Base-by-base conservation (phyloP, 1,140 invertebrate genomes). In the Drosophila ohnishii region DNA sequence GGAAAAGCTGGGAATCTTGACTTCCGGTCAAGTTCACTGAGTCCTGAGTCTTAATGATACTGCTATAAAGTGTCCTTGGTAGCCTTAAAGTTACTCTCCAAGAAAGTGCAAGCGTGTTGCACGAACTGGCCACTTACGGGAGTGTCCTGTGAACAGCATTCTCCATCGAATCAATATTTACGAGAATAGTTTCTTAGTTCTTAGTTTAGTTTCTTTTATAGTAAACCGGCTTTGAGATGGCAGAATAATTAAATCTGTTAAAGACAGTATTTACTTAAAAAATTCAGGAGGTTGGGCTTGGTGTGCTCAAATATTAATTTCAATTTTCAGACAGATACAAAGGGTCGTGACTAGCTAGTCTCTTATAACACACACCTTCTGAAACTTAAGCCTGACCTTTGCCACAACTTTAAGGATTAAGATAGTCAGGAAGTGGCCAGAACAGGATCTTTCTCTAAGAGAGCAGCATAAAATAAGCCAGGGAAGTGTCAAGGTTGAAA, bases 11-110 rank as follows among this genome's bases (percentile, higher is more conserved):
- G 42, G 30, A 71, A 72, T 50, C 69, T 59, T 16, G 22, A 48
- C 53, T 59, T 69, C 65, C 65, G 65, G 39, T 28, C 62, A 45
- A 39, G 65, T 69, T 48, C 39, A 67, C 16, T 22, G 22, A 22
- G 35, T 67, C 45, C 22, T 35, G 30, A 19, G 35, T 69, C 47
- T 45, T 66, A 53, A 53, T 30, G 47, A 51, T 22, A 44, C 45
- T n/a, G 28, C 45, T 13, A 30, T 13, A 32, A 64, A 53, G 11
- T 44, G 65, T 53, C 51, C 51, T 53, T 53, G 51, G 32, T 37
- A n/a, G 61, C 61, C 25, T 53, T 69, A 22, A 50, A 34, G 32
- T 28, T 19, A 34, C 45, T 51, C 51, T 32, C 35, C 7, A 28
- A 14, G 16, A 28, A 28, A 42, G 30, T 34, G 37, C 32, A 22